A percentile compares a stretch with the other conserved stretches of the same genome.
Evolutionary conservation across 2,113 vertebrate genomes (phyloP).

Genomic region (Lethenteron camtschaticum): DNA sequence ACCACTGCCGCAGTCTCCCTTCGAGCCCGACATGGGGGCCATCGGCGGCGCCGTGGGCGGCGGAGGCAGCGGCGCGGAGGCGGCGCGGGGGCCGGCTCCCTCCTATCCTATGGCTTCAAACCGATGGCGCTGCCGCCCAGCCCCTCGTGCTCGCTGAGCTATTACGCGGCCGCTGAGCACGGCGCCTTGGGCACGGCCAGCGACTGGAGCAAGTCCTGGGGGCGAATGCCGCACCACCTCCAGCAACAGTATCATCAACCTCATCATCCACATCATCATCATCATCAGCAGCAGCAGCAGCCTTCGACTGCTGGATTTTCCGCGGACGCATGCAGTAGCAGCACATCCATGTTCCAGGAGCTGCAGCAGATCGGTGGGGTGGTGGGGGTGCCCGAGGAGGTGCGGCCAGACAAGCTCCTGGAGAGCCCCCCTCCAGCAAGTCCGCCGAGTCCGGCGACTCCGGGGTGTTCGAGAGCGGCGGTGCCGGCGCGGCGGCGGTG

Average conservation of each 20-base stretch:
- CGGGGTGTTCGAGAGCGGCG: background rate
- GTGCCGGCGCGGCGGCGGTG: background rate
- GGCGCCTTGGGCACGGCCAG: background rate
- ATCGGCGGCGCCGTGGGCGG: background rate
- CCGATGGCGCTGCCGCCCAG: background rate
- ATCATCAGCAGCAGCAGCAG: background rate
- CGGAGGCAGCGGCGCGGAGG: background rate
- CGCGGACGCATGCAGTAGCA: background rate
- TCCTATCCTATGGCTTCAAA: constrained; percentile 1
- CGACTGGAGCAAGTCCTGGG: constrained; percentile 1
- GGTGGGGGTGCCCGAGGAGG: no score
- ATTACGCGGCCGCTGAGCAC: background rate
- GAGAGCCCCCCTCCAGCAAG: no score
- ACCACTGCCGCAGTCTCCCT: background rate
- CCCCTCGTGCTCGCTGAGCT: constrained; percentile 2
- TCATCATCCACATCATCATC: no score
- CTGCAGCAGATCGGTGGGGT: constrained; percentile 1
- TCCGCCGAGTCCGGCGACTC: background rate
- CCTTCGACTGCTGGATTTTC: background rate
- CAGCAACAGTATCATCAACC: no score
- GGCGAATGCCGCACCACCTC: background rate
- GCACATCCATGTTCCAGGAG: background rate
- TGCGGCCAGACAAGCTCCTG: no score
- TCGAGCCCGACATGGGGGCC: no score
- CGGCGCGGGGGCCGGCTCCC: background rate